Evolutionary conservation across 2,888 invertebrate species (phyloP).

Genomic region (Orthosia gothica): DNA sequence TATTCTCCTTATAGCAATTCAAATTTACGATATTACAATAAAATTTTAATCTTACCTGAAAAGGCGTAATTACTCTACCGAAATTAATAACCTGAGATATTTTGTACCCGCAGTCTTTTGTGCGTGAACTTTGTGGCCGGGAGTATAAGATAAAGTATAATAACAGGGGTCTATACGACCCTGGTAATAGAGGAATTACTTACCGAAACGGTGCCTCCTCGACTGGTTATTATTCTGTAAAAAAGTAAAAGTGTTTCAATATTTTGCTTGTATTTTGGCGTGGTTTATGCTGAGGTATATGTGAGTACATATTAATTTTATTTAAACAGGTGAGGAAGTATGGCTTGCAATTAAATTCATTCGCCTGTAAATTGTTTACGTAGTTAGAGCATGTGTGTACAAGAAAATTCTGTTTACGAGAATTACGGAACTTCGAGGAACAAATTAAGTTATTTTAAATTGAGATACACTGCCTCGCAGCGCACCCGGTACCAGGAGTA

Average conservation of each 20-base stretch:
- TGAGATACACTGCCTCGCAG: slow-evolving; percentile 29
- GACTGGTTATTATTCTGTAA: slow-evolving; percentile 64
- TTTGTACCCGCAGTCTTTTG: slow-evolving; percentile 66
- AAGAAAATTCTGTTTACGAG: slow-evolving; percentile 17
- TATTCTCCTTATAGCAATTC: slow-evolving; percentile 49
- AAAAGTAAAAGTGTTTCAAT: slow-evolving; percentile 38
- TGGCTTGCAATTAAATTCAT: background rate
- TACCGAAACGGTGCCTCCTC: slow-evolving; percentile 64
- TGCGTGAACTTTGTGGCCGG: slow-evolving; percentile 67
- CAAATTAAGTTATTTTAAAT: slow-evolving; percentile 42
- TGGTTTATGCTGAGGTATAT: slow-evolving; percentile 7
- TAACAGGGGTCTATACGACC: slow-evolving; percentile 63
- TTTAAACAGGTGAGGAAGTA: background rate
- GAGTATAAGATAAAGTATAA: slow-evolving; percentile 65
- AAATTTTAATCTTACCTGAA: slow-evolving; percentile 63
- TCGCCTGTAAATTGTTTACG: background rate
- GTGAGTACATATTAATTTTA: background rate
- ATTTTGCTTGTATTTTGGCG: slow-evolving; percentile 2
- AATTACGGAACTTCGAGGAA: slow-evolving; percentile 27
- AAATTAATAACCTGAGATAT: slow-evolving; percentile 69
- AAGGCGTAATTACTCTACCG: slow-evolving; percentile 66
- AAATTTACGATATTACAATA: slow-evolving; percentile 61
- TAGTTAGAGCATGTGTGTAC: background rate
- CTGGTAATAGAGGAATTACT: slow-evolving; percentile 67
- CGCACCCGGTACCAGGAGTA: slow-evolving; percentile 27